A percentile compares a stretch with the other conserved stretches of the same genome.
Conservation (phyloP, 2,113 vertebrate genomes). For the Myanophis thanlyinensis region DNA sequence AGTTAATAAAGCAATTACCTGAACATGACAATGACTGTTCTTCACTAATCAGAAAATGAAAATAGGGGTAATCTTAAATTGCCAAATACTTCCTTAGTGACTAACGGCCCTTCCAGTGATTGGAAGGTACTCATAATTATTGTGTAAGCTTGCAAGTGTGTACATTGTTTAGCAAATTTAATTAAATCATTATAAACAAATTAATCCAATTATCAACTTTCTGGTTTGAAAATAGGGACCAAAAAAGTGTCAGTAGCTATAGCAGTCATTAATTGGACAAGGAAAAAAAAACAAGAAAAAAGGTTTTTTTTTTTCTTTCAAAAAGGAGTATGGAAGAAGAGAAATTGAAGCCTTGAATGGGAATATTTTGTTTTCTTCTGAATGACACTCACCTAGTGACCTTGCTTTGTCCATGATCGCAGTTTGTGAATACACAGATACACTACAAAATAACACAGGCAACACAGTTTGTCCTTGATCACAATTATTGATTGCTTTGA, state of each 20-base stretch:
- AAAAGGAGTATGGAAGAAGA: not conserved
- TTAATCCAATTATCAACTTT: conserved; percentile 62
- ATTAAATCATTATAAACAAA: conserved; percentile 69
- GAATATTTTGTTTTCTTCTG: not conserved
- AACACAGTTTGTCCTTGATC: not conserved
- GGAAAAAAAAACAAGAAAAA: not conserved
- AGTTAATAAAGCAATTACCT: conserved; percentile 75
- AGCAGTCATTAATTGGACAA: conserved; percentile 41
- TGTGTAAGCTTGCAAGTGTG: conserved; percentile 56
- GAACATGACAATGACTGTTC: conserved; percentile 58
- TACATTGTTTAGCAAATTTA: conserved; percentile 61
- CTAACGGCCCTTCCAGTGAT: conserved; percentile 55
- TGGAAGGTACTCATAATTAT: conserved; percentile 67
- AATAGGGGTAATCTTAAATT: conserved; percentile 68
- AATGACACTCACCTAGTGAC: not conserved
- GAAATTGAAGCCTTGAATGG: not conserved
- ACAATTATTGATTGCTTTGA: not conserved
- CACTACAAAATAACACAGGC: not conserved
- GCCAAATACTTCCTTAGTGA: conserved; percentile 57
- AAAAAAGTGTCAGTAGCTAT: conserved; percentile 49
- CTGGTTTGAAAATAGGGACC: conserved; percentile 54
- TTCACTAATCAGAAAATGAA: conserved; percentile 68
- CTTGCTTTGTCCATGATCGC: not conserved
- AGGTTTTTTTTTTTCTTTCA: too few species aligned
- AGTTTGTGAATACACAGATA: not conserved